A percentile compares a stretch with the other conserved stretches of the same genome.
Evolutionary conservation across 1,140 invertebrate genomes (phyloP).

Genomic region (Euwallacea fornicatus): DNA sequence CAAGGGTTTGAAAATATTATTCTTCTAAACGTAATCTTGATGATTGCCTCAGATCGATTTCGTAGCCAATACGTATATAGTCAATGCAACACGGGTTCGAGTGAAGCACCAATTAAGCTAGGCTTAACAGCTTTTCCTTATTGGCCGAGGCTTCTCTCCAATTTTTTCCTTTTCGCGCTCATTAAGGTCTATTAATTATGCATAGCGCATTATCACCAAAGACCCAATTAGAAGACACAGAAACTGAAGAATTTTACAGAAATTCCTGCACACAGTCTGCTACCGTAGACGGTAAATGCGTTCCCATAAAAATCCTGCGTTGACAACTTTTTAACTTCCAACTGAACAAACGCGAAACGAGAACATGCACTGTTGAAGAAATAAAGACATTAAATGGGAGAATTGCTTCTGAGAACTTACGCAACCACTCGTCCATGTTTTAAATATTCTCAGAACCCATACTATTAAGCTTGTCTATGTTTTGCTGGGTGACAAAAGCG

Average conservation of each 20-base stretch:
- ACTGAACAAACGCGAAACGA: background rate
- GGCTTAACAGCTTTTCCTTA: constrained; percentile 21
- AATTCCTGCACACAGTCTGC: constrained; percentile 24
- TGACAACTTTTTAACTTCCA: constrained; percentile 25
- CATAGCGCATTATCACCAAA: constrained; percentile 26
- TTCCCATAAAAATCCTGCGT: constrained; percentile 28
- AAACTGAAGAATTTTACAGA: constrained; percentile 27
- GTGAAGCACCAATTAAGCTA: constrained; percentile 14
- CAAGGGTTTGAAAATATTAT: constrained; percentile 51
- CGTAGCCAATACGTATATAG: no score
- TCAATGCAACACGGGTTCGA: constrained; percentile 2
- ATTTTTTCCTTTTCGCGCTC: constrained; percentile 18
- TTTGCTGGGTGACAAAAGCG: no score
- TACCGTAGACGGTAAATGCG: constrained; percentile 21
- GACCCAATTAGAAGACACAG: constrained; percentile 25
- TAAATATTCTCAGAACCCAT: constrained; percentile 16
- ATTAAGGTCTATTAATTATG: constrained; percentile 26
- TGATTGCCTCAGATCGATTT: constrained; percentile 41
- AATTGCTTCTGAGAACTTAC: constrained; percentile 29
- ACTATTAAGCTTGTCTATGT: no score
- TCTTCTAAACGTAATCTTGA: constrained; percentile 43
- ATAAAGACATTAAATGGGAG: constrained; percentile 28
- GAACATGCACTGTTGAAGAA: constrained; percentile 17
- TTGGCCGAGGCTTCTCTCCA: constrained; percentile 8
- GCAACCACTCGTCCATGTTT: constrained; percentile 9